Evolutionary conservation across 2,888 invertebrate species (phyloP), one percentile per base, ranked within the genome.

Genomic region (Aphidoletes aphidimyza): DNA sequence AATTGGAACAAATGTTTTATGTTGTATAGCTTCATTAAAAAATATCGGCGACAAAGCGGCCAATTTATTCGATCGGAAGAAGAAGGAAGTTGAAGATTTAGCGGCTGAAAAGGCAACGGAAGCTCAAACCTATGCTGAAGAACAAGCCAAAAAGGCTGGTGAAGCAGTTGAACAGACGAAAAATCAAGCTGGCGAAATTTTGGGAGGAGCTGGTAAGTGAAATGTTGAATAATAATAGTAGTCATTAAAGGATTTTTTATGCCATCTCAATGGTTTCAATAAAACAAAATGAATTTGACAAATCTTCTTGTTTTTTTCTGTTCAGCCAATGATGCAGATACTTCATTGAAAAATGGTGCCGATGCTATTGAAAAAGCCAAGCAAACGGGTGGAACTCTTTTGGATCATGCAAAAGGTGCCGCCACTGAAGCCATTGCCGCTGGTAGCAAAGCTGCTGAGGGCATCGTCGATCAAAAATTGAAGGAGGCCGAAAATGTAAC

Each of bases 1-100:
- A n/a, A n/a, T n/a, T n/a, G n/a, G n/a, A n/a, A n/a, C n/a, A n/a
- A n/a, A n/a, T n/a, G 37, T 47, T 22, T 85, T 88, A 14, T 47
- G 9, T 47, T 8, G 54, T 88, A 84, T 89, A 94, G 93, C 93
- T 86, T 94, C 94, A 86, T 91, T 94, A 90, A 93, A 93, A 90
- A 94, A 91, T 90, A 91, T 94, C 88, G 94, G 94, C 86, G 93
- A 93, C 89, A 93, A 94, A 90, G 94, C 94, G 34, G 93, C 93
- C 86, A 93, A 93, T 84, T 91, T 94, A 86, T 94, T 94, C 89
- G 92, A 93, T 85, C 92, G 92, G 87, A 94, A 94, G 91, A 94
- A 94, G 92, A 93, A 93, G 88, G 94, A 94, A 88, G 93, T 92
- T 0, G 93, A 92, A 86, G 92, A 93, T 87, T 89, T 93, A 86